Conservation (phyloP, 2,113 vertebrate genomes). For the Scomber japonicus region DNA sequence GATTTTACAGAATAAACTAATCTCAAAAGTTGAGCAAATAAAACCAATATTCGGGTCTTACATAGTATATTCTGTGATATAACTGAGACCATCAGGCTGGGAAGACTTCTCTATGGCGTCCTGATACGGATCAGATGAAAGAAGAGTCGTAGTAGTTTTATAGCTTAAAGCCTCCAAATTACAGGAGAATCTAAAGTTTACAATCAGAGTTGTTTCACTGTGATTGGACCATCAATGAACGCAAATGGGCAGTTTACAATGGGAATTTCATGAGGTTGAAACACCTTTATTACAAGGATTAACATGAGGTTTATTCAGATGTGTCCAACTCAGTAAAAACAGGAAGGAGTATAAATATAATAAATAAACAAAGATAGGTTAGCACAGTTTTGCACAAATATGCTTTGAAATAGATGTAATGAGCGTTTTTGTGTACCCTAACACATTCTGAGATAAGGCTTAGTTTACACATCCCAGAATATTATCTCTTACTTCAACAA, state of each 20-base stretch:
- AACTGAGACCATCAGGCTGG: too few species aligned
- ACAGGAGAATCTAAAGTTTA: slow-evolving; percentile 47
- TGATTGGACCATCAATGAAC: slow-evolving; percentile 35
- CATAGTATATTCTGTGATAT: background rate
- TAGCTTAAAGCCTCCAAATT: slow-evolving; percentile 3
- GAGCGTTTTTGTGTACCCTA: slow-evolving; percentile 27
- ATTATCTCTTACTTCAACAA: slow-evolving; percentile 58
- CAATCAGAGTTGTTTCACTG: slow-evolving; percentile 25
- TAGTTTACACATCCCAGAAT: slow-evolving; percentile 48
- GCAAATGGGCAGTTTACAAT: slow-evolving; percentile 43
- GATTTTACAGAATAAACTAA: too few species aligned
- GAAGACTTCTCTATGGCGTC: background rate
- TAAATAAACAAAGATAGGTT: too few species aligned
- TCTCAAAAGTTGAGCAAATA: too few species aligned
- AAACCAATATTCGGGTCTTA: too few species aligned
- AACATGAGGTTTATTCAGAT: slow-evolving; percentile 50
- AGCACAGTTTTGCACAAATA: background rate
- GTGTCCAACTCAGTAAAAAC: slow-evolving; percentile 31
- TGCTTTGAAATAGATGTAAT: slow-evolving; percentile 21
- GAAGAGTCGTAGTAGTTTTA: slow-evolving; percentile 20
- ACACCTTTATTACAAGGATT: slow-evolving; percentile 34
- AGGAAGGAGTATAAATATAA: background rate
- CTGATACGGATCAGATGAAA: slow-evolving; percentile 17
- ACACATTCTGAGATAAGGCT: slow-evolving; percentile 46
- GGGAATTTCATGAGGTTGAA: slow-evolving; percentile 30